phyloP scores from a whole-genome alignment of 1,140 invertebrate species.

The Stegodyphus mimosarum region DNA sequence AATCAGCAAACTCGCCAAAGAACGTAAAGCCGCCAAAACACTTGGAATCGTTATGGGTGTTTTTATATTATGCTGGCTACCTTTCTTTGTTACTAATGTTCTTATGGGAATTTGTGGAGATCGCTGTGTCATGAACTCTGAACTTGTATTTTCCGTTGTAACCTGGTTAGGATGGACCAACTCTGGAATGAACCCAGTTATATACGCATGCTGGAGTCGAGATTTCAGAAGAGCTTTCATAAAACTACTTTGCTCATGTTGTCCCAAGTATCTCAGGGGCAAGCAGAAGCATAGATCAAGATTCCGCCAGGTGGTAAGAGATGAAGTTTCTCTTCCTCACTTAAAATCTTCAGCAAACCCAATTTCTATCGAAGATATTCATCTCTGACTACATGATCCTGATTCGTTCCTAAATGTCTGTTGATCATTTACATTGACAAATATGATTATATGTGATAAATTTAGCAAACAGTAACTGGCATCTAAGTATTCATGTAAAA shows the following conservation, averaged over 20 bases:
- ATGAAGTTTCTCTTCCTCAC: slow-evolving; percentile 33
- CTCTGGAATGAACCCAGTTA: slow-evolving; percentile 97
- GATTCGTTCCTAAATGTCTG: neutral
- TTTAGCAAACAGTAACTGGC: neutral
- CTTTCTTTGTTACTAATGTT: slow-evolving; percentile 78
- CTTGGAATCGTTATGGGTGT: slow-evolving; percentile 70
- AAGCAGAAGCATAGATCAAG: slow-evolving; percentile 26
- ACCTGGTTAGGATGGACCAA: slow-evolving; percentile 99
- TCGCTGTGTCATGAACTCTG: slow-evolving; percentile 84
- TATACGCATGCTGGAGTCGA: slow-evolving; percentile 95
- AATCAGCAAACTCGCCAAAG: slow-evolving; percentile 80
- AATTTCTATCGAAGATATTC: slow-evolving; percentile 38
- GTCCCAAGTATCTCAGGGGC: slow-evolving; percentile 32
- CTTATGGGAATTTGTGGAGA: slow-evolving; percentile 88
- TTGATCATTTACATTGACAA: neutral
- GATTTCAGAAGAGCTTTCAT: slow-evolving; percentile 84
- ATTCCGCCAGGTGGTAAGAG: slow-evolving; percentile 41
- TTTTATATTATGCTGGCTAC: slow-evolving; percentile 61
- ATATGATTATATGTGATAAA: neutral
- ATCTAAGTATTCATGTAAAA: neutral
- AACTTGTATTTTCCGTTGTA: slow-evolving; percentile 86
- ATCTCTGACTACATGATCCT: slow-evolving; percentile 14
- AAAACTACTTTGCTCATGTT: slow-evolving; percentile 64
- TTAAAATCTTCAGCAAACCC: slow-evolving; percentile 24
- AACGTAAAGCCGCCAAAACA: slow-evolving; percentile 73